These are phyloP conservation scores for Coilia nasus DNA, from an alignment of 2,797 vertebrate genomes.

Conservation along the genomic window DNA sequence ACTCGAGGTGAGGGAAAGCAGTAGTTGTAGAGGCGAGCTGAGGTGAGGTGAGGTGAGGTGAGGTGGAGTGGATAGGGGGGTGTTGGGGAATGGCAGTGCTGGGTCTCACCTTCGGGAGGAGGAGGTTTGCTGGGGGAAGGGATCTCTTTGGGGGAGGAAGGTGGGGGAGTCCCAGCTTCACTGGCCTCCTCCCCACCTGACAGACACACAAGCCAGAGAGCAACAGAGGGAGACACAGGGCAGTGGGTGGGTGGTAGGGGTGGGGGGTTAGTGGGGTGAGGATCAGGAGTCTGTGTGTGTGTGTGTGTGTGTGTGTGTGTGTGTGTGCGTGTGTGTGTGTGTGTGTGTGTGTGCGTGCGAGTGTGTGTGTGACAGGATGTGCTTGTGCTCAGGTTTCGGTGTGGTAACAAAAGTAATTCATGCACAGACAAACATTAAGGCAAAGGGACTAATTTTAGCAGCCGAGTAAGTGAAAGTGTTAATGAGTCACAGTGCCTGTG, in stretches of 20 bases:
- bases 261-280: neutral
- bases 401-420: neutral
- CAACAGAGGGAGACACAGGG: constrained; percentile 20
- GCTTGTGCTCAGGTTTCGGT: neutral
- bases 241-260: constrained; percentile 12
- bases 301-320: neutral
- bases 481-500: neutral
- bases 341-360: neutral
- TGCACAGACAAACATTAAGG: neutral
- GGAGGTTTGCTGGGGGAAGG: constrained; percentile 72
- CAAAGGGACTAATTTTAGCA: neutral
- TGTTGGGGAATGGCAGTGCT: constrained; percentile 31
- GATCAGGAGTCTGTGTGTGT: neutral
- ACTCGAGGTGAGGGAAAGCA: neutral
- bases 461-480: neutral
- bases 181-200: constrained; percentile 78
- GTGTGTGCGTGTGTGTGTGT: neutral
- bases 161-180: constrained; percentile 73
- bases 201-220: constrained; percentile 36
- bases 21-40: neutral
- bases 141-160: constrained; percentile 75
- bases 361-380: neutral
- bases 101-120: constrained; percentile 82
- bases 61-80: neutral
- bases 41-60: no score